These are phyloP conservation scores for Drosophila atripex DNA, from an alignment of 2,888 invertebrate species.

Conservation along the genomic window DNA sequence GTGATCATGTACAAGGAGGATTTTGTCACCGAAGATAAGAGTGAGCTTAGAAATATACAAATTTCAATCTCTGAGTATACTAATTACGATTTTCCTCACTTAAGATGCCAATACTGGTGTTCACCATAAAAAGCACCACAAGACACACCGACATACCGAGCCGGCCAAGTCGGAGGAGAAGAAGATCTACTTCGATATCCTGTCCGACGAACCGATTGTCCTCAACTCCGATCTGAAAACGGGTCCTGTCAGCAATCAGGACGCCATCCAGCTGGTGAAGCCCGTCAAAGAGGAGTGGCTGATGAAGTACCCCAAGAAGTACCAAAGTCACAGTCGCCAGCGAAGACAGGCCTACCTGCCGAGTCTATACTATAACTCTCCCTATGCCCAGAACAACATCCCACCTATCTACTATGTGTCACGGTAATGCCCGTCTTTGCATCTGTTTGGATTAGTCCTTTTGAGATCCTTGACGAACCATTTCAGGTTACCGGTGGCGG, in stretches of 20 bases:
- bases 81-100: neutral
- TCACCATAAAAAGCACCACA: neutral
- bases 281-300: slow-evolving; percentile 55
- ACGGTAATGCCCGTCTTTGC: neutral
- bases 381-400: neutral
- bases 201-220: slow-evolving; percentile 72
- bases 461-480: neutral
- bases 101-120: neutral
- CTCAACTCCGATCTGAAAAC: slow-evolving; percentile 50
- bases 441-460: neutral
- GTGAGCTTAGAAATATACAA: slow-evolving; percentile 51
- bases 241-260: slow-evolving; percentile 41
- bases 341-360: slow-evolving; percentile 66
- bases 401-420: neutral
- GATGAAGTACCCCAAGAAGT: slow-evolving; percentile 77
- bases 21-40: slow-evolving; percentile 81
- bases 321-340: slow-evolving; percentile 64
- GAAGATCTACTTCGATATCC: slow-evolving; percentile 77
- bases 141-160: slow-evolving; percentile 54
- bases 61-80: neutral
- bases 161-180: slow-evolving; percentile 56
- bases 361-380: neutral
- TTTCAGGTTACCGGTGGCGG: slow-evolving; percentile 44
- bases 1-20: slow-evolving; percentile 82
- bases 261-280: slow-evolving; percentile 58